Conservation (phyloP, 2,888 invertebrate genomes). For the Linnaemya vulpina region DNA sequence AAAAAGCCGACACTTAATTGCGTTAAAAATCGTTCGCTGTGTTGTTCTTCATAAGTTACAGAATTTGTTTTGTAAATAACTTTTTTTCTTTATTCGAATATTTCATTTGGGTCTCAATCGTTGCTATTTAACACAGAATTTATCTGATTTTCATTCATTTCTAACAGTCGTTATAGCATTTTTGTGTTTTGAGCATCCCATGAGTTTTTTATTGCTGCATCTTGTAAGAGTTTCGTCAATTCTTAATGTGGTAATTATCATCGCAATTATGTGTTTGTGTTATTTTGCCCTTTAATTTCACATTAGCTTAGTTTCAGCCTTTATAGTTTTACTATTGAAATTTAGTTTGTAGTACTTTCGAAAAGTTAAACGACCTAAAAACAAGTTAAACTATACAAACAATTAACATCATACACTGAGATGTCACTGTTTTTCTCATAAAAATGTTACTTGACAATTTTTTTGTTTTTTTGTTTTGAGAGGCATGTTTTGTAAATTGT, state of each 20-base stretch:
- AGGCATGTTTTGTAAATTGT: constrained; percentile 46
- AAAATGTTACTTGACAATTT: constrained; percentile 52
- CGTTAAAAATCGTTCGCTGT: constrained; percentile 51
- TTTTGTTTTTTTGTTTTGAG: constrained; percentile 22
- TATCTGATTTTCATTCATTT: constrained; percentile 8
- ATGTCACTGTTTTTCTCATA: constrained; percentile 63
- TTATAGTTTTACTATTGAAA: constrained; percentile 24
- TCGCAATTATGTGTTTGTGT: constrained; percentile 72
- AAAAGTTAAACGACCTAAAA: constrained; percentile 67
- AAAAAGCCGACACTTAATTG: constrained; percentile 51
- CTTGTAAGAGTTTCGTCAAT: constrained; percentile 58
- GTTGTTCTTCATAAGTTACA: constrained; percentile 15
- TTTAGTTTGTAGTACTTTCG: constrained; percentile 48
- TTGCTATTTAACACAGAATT: neutral
- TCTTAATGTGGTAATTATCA: constrained; percentile 75
- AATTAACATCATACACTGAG: constrained; percentile 58
- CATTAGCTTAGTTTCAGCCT: constrained; percentile 31
- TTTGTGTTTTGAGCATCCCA: constrained; percentile 15
- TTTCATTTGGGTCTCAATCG: neutral
- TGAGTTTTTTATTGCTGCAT: constrained; percentile 21
- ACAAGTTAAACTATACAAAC: constrained; percentile 63
- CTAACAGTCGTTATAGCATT: constrained; percentile 16
- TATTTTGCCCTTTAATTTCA: constrained; percentile 60
- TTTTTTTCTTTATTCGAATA: constrained; percentile 6
- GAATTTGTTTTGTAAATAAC: neutral